These are phyloP conservation scores for Hipparchia sbordonii DNA, from an alignment of 2,888 invertebrate genomes.

Conservation along the genomic window DNA sequence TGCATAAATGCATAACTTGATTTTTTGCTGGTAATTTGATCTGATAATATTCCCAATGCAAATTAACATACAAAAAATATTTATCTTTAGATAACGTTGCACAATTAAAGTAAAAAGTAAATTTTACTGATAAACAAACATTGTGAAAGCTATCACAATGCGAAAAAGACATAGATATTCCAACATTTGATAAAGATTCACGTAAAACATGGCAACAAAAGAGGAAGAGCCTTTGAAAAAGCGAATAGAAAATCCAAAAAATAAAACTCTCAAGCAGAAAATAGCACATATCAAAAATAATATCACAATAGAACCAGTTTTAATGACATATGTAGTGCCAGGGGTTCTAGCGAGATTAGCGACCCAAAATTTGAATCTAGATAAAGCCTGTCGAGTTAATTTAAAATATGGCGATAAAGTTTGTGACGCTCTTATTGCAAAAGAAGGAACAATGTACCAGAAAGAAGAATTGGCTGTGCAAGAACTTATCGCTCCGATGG, in stretches of 20 bases:
- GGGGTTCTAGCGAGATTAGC: constrained; percentile 86
- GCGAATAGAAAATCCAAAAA: constrained; percentile 37
- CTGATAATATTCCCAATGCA: background rate
- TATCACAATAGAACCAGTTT: constrained; percentile 86
- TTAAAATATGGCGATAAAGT: constrained; percentile 86
- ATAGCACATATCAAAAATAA: constrained; percentile 75
- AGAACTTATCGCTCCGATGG: constrained; percentile 78
- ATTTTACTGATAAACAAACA: background rate
- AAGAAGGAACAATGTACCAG: constrained; percentile 86
- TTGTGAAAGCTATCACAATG: background rate
- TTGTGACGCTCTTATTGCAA: constrained; percentile 88
- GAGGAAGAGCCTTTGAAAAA: constrained; percentile 2
- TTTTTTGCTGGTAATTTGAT: no score
- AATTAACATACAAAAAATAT: background rate
- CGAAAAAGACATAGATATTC: background rate
- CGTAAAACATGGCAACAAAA: background rate
- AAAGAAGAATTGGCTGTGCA: constrained; percentile 84
- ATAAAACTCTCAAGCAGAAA: constrained; percentile 70
- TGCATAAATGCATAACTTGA: no score
- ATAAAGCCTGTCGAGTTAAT: constrained; percentile 93
- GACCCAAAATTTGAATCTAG: constrained; percentile 91
- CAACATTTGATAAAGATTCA: background rate
- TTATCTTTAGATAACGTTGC: constrained; percentile 7
- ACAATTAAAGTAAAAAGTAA: background rate
- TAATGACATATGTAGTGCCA: constrained; percentile 85